Evolutionary conservation across 2,888 invertebrate genomes (phyloP).

Genomic region (Athalia rosae): DNA sequence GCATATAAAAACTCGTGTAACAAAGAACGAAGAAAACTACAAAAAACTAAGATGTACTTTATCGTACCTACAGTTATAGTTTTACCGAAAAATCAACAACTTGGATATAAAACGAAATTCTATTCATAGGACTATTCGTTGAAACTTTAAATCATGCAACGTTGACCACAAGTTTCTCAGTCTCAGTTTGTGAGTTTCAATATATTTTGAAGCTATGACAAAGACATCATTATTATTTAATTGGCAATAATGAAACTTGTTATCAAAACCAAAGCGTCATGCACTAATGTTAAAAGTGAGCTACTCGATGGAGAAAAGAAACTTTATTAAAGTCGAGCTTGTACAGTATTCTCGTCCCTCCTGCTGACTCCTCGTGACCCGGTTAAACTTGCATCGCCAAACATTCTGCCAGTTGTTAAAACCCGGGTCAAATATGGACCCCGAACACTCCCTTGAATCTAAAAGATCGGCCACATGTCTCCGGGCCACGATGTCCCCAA

Average conservation of each 20-base stretch:
- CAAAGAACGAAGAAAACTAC: conserved; percentile 13
- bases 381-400: conserved; percentile 46
- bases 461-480: neutral
- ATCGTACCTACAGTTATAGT: conserved; percentile 24
- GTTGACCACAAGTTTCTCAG: conserved; percentile 38
- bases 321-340: conserved; percentile 71
- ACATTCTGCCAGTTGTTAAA: neutral
- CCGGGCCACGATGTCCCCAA: conserved; percentile 17
- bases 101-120: conserved; percentile 16
- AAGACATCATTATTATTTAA: too few species aligned
- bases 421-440: neutral
- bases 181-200: neutral
- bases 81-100: neutral
- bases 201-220: neutral
- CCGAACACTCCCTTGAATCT: neutral
- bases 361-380: conserved; percentile 60
- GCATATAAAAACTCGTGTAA: conserved; percentile 1
- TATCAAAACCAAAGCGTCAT: conserved; percentile 64
- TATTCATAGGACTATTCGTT: neutral
- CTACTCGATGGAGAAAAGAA: conserved; percentile 56
- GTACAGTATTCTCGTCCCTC: conserved; percentile 72
- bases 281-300: conserved; percentile 74
- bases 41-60: conserved; percentile 26
- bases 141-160: conserved; percentile 27
- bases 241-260: conserved; percentile 49